These are phyloP conservation scores for Heterodera filipjevi DNA, from an alignment of 2,888 invertebrate genomes.

Conservation along the genomic window DNA sequence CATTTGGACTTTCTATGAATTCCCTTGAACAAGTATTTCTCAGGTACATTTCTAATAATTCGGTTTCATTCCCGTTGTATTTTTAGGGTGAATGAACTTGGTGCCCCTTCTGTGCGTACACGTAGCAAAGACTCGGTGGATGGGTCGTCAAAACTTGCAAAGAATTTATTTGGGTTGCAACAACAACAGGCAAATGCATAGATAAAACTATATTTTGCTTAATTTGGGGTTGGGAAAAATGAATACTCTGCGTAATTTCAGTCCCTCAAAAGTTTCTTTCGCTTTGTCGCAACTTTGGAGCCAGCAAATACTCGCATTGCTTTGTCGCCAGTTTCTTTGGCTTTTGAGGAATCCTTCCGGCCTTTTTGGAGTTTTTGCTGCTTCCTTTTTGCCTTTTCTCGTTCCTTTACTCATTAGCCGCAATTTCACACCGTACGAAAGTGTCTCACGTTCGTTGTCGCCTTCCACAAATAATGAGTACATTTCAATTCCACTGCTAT, in stretches of 20 bases:
- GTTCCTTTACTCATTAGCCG: background rate
- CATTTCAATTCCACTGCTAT: background rate
- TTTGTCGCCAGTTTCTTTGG: slow-evolving; percentile 22
- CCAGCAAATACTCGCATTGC: background rate
- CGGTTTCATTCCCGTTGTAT: background rate
- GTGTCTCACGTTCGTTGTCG: slow-evolving; percentile 13
- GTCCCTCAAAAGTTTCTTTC: background rate
- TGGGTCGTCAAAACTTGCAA: slow-evolving; percentile 4
- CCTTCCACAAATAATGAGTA: background rate
- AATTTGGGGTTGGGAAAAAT: background rate
- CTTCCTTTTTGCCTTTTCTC: background rate
- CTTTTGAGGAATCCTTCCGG: background rate
- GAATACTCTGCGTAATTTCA: background rate
- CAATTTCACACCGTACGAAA: background rate
- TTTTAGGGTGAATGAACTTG: slow-evolving; percentile 50
- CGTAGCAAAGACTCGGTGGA: background rate
- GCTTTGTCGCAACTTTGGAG: background rate
- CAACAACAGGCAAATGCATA: slow-evolving; percentile 19
- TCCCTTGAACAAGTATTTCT: slow-evolving; percentile 61
- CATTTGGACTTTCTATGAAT: slow-evolving; percentile 58
- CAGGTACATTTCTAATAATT: slow-evolving; percentile 23
- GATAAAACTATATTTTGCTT: background rate
- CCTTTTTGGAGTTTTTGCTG: background rate
- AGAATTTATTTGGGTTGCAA: slow-evolving; percentile 6
- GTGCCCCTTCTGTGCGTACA: slow-evolving; percentile 37